Base-by-base conservation (phyloP, 2,113 vertebrate genomes). In the Callocephalon fimbriatum region DNA sequence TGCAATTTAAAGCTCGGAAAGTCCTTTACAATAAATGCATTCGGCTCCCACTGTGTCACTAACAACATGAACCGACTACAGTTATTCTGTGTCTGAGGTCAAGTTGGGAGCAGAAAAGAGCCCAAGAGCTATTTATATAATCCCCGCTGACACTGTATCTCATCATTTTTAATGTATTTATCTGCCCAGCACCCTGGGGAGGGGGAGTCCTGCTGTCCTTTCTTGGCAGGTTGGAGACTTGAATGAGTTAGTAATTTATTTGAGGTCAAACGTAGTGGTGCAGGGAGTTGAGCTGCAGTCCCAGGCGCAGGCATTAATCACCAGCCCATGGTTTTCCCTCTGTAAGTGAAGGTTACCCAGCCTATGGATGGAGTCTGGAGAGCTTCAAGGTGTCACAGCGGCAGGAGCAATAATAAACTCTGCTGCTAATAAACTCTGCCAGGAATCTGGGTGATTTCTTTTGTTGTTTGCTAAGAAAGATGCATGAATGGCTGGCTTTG, bases 81-180 rank as follows among this genome's bases (percentile, higher is more conserved):
- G 31, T 56, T 78, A 58, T 35, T 81, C 63, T 27, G 47, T 23
- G 40, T 40, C 70, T 73, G 10, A 72, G 91, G 79, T 91, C 91
- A 63, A 38, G 47, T 68, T 86, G 32, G 71, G 84, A 93, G 88
- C 47, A 40, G 53, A 19, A 80, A n/a, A 85, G 70, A 88, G 47
- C 63, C 51, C 1, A 4, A 11, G 29, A 67, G 70, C 37, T 84
- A 29, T 88, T 91, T 75, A 15, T 80, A 18, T 58, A 31, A 72
- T 72, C 79, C 70, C 79, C 59, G 37, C 70, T 45, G 84, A 56
- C 79, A 73, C 65, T 26, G 0, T 18, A 68, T 40, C 59, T 81
- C 31, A 35, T 48, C 1, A 9, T 48, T 67, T 91, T 76, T n/a
- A 45, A 86, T 51, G 65, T 51, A 76, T 72, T 88, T 80, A 54